Conservation (phyloP, 2,797 vertebrate species). For the Bufotes viridis region DNA sequence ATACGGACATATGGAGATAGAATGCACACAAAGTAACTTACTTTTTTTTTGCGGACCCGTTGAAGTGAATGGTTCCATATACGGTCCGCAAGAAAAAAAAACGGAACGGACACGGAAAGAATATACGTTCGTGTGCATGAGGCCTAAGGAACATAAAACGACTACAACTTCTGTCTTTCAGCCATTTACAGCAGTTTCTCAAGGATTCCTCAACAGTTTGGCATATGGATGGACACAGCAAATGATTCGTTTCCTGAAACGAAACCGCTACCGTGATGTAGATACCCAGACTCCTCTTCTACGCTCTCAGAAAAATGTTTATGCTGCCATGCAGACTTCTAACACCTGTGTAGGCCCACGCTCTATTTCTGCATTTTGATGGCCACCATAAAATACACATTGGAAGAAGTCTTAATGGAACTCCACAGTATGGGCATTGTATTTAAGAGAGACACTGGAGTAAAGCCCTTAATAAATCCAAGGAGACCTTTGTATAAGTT, state of each 20-base stretch:
- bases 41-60: too few relatives aligned
- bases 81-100: too few relatives aligned
- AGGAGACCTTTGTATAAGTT: background rate
- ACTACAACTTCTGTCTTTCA: constrained; percentile 62
- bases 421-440: background rate
- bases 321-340: constrained; percentile 69
- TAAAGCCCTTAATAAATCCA: background rate
- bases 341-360: constrained; percentile 16
- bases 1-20: too few relatives aligned
- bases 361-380: constrained; percentile 71
- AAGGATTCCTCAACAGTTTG: constrained; percentile 87
- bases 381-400: background rate
- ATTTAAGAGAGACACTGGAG: background rate
- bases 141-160: background rate
- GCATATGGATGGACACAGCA: constrained; percentile 85
- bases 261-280: constrained; percentile 71
- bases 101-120: too few relatives aligned
- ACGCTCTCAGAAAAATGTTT: constrained; percentile 82
- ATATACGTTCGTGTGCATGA: too few relatives aligned
- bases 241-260: constrained; percentile 72
- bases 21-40: too few relatives aligned
- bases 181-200: constrained; percentile 87
- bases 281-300: constrained; percentile 91
- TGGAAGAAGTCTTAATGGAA: background rate
- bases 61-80: too few relatives aligned